Conservation (phyloP, 2,797 vertebrate species). For the Labeo calbasu region DNA sequence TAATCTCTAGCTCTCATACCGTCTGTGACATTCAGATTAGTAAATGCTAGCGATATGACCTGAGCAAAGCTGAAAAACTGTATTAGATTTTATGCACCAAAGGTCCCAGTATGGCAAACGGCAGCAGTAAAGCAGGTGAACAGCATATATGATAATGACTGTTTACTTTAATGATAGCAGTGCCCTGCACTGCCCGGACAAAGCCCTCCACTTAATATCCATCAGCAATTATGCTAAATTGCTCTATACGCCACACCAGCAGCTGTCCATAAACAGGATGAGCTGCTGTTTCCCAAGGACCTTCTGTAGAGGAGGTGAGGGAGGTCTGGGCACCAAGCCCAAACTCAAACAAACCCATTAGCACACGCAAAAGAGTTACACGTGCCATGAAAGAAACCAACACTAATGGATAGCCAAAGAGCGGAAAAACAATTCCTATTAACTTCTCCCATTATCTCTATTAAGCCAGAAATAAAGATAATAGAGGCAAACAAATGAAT, state of each 20-base stretch:
- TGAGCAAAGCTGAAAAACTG: slow-evolving; percentile 7
- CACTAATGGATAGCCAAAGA: neutral
- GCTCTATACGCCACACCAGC: slow-evolving; percentile 27
- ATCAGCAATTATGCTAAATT: slow-evolving; percentile 48
- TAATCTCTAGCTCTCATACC: neutral
- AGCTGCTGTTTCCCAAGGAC: slow-evolving; percentile 19
- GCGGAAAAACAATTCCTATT: neutral
- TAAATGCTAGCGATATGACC: slow-evolving; percentile 7
- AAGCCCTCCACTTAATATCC: slow-evolving; percentile 45
- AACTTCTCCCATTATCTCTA: neutral
- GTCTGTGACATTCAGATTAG: neutral
- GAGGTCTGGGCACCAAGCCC: slow-evolving; percentile 26
- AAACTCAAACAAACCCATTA: slow-evolving; percentile 18
- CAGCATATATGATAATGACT: slow-evolving; percentile 41
- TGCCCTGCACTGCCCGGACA: slow-evolving; percentile 23
- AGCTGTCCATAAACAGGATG: slow-evolving; percentile 44
- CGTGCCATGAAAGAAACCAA: slow-evolving; percentile 1
- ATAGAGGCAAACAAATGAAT: neutral
- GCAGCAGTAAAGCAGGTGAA: slow-evolving; percentile 7
- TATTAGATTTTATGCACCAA: slow-evolving; percentile 28
- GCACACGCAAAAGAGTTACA: slow-evolving; percentile 6
- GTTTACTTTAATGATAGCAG: slow-evolving; percentile 49
- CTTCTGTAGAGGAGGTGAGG: slow-evolving; percentile 22
- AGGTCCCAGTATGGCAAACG: slow-evolving; percentile 32
- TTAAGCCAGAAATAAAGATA: neutral